Base-by-base conservation (phyloP, 2,888 invertebrate species). In the Crocallis elinguaria region DNA sequence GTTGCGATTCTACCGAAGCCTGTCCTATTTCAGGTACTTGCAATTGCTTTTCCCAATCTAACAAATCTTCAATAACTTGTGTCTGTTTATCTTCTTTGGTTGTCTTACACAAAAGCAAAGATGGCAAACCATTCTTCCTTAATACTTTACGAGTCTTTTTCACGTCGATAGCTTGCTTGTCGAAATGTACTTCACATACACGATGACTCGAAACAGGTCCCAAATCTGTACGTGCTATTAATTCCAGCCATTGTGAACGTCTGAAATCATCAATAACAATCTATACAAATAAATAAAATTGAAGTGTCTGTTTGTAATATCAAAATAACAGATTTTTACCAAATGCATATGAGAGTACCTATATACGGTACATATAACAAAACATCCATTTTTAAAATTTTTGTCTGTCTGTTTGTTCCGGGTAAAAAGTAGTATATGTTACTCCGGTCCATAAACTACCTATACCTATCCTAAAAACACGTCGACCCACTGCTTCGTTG, bases 241-340 rank as follows among this genome's bases (percentile, higher is more conserved):
- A 21, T 13, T 33, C 33, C 11, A 43, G 43, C 43, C 43, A 43
- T 13, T 33, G 32, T 33, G 23, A 43, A 13, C 43, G 43, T 6
- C 43, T 43, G 43, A 25, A 44, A 44, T 25, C 14, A 44, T 35
- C 25, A 45, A 42, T n/a, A n/a, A n/a, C n/a, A n/a, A n/a, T n/a
- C n/a, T n/a, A n/a, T n/a, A n/a, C n/a, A n/a, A n/a, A n/a, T n/a
- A n/a, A n/a, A n/a, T n/a, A n/a, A n/a, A n/a, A n/a, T n/a, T n/a
- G n/a, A n/a, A n/a, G n/a, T n/a, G n/a, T n/a, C n/a, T n/a, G n/a
- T n/a, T n/a, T n/a, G n/a, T n/a, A n/a, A n/a, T n/a, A n/a, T n/a
- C n/a, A n/a, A n/a, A n/a, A n/a, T n/a, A n/a, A n/a, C n/a, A n/a
- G n/a, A n/a, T n/a, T n/a, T n/a, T n/a, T n/a, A n/a, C n/a, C n/a